Evolutionary conservation across 2,888 invertebrate species (phyloP), one percentile per base, ranked within the genome.

Genomic region (Agapetus fuscipes): DNA sequence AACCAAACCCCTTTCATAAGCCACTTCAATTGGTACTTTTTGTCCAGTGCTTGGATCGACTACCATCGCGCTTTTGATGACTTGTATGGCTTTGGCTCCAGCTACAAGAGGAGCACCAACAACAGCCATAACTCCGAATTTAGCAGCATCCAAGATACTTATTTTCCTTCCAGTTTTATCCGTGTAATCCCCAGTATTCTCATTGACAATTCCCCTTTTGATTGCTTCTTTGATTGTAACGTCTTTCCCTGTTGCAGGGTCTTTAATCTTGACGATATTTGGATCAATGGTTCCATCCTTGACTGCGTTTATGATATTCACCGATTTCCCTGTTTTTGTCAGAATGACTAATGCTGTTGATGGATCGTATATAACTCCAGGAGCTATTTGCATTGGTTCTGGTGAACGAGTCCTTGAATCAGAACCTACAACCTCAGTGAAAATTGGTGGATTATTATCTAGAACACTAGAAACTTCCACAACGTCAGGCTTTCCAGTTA

Each of bases 41-140:
- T 86, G 79, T 3, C 86, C 88, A 1, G 87, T 83, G 51, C 74
- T 76, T 1, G 91, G 88, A 60, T 93, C 89, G 38, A 76, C 66
- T 10, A 83, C 75, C 67, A 83, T 78, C 3, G 72, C 68, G 47
- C 55, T 68, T 49, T 67, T 72, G 3, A 83, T 72, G 1, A 79
- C 72, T 57, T 81, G 78, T 38, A 82, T 71, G 1, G 80, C 72
- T 49, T 79, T 77, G 40, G 80, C 76, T 2, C 80, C 77, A 3
- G 80, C 83, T 3, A 81, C 73, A 85, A 86, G 60, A 2, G 88
- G 87, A 6, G 82, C 78, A 28, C 87, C 88, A 32, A 79, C 58
- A 7, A 89, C 82, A 10, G 75, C 72, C 4, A 90, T 59, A n/a
- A 85, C 63, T 10, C 90, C 90, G 51, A 80, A 67, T 59, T 83